These are phyloP conservation scores for Melinopterus prodromus DNA, from an alignment of 2,888 invertebrate genomes.

Conservation along the genomic window DNA sequence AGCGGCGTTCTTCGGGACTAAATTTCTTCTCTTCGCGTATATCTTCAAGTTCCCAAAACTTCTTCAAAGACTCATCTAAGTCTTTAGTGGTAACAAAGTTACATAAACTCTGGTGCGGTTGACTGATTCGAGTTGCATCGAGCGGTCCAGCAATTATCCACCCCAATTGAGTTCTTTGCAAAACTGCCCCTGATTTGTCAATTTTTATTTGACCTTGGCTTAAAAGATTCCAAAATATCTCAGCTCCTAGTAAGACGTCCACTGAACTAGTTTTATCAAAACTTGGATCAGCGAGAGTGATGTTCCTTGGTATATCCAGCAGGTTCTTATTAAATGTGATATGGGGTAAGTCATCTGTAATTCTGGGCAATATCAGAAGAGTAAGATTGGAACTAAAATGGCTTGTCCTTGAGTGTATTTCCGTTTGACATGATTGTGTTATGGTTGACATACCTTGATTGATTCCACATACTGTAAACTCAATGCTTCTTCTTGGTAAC, in stretches of 20 bases:
- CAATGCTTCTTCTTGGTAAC: neutral
- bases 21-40: neutral
- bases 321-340: neutral
- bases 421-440: neutral
- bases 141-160: neutral
- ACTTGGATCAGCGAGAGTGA: no score
- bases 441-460: slow-evolving; percentile 12
- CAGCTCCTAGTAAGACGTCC: no score
- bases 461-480: slow-evolving; percentile 7
- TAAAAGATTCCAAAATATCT: neutral
- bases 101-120: slow-evolving; percentile 8
- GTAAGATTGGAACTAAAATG: neutral
- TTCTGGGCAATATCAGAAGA: neutral
- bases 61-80: slow-evolving; percentile 7
- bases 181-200: neutral
- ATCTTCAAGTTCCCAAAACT: slow-evolving; percentile 38
- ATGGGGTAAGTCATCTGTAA: neutral
- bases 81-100: slow-evolving; percentile 12
- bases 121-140: neutral
- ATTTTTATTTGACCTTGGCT: neutral
- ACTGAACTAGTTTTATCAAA: no score
- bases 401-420: slow-evolving; percentile 4
- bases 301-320: no score
- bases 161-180: neutral
- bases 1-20: slow-evolving; percentile 27